Percentiles rank a stretch among this genome's conserved stretches.
phyloP scores from a whole-genome alignment of 2,888 invertebrate species.

The Piscicola geometra region DNA sequence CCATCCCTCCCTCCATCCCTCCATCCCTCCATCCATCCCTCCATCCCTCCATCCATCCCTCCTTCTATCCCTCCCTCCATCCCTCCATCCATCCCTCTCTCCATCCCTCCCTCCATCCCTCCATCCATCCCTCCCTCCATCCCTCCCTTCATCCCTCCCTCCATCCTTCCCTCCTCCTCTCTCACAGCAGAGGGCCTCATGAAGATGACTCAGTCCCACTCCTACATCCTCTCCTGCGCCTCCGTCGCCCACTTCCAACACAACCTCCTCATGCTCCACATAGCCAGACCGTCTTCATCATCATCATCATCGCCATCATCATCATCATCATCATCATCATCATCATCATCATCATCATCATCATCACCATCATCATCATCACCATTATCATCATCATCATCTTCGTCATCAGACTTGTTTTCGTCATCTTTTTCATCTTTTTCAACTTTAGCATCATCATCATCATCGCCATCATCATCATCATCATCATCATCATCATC shows the following conservation, averaged over 20 bases:
- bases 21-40: too few relatives aligned
- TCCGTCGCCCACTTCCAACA: background rate
- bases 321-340: slow-evolving; percentile 33
- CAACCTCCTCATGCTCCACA: background rate
- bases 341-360: slow-evolving; percentile 37
- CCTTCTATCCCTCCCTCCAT: too few relatives aligned
- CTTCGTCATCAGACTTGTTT: background rate
- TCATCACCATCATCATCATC: slow-evolving; percentile 13
- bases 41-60: too few relatives aligned
- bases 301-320: slow-evolving; percentile 37
- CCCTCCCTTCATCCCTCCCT: slow-evolving; percentile 7
- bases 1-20: too few relatives aligned
- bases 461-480: slow-evolving; percentile 1
- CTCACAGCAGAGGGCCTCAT: background rate
- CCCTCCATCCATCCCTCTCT: too few relatives aligned
- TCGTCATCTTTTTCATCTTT: slow-evolving; percentile 1
- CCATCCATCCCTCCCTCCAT: background rate
- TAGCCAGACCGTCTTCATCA: slow-evolving; percentile 11
- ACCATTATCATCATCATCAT: slow-evolving; percentile 15
- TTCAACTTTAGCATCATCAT: slow-evolving; percentile 1
- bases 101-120: too few relatives aligned
- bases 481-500: background rate
- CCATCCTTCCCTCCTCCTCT: background rate
- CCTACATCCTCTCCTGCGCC: background rate
- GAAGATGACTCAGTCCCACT: background rate